phyloP scores from a whole-genome alignment of 2,888 invertebrate species.

The Oxycera nigricornis region DNA sequence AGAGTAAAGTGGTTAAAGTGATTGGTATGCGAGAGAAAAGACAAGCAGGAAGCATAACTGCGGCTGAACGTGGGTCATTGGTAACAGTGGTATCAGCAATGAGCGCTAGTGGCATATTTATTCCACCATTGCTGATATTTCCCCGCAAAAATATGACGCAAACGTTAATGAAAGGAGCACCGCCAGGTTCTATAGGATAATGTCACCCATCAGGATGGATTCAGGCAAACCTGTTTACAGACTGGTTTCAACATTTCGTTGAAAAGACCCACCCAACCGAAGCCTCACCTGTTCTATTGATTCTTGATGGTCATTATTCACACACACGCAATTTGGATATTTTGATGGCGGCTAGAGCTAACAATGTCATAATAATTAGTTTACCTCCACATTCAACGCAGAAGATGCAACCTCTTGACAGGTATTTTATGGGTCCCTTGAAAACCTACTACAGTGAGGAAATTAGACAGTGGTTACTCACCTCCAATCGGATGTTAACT shows the following conservation, averaged over 20 bases:
- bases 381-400: constrained; percentile 39
- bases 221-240: constrained; percentile 52
- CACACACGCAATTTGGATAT: constrained; percentile 51
- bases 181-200: constrained; percentile 51
- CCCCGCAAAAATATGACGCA: constrained; percentile 48
- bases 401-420: not conserved
- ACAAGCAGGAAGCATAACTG: not conserved
- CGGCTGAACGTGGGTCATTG: not conserved
- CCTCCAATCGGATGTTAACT: not conserved
- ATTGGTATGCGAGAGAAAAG: not conserved
- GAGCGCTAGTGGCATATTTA: not conserved
- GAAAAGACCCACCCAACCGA: constrained; percentile 49
- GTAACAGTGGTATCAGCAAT: not conserved
- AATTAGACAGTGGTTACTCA: not conserved
- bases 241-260: constrained; percentile 54
- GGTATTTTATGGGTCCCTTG: not conserved
- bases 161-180: constrained; percentile 52
- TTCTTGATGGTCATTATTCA: constrained; percentile 51
- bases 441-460: not conserved
- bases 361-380: constrained; percentile 53
- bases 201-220: constrained; percentile 55
- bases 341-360: constrained; percentile 48
- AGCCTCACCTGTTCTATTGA: constrained; percentile 48
- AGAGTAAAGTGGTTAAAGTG: not conserved
- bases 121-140: not conserved